These are phyloP conservation scores for Ophion ventricosus DNA, from an alignment of 2,888 invertebrate genomes.

Conservation along the genomic window DNA sequence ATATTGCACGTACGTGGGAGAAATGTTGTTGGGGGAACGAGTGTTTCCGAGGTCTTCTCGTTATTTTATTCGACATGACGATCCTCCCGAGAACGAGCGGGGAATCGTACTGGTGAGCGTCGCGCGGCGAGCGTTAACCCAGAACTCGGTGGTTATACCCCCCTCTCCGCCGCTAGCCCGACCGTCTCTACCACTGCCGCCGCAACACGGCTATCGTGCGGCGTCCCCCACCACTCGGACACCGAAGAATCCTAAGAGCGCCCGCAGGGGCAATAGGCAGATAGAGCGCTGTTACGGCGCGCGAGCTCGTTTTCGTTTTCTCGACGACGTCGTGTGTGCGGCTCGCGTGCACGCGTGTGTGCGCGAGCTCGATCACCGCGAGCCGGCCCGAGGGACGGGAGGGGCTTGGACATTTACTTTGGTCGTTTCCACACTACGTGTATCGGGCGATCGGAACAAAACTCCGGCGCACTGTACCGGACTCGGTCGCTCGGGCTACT, in stretches of 20 bases:
- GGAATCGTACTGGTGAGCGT: constrained; percentile 72
- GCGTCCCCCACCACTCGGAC: constrained; percentile 25
- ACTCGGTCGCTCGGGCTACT: constrained; percentile 52
- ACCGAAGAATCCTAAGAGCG: constrained; percentile 33
- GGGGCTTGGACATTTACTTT: constrained; percentile 26
- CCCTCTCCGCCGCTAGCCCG: constrained; percentile 12
- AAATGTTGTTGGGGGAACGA: constrained; percentile 14
- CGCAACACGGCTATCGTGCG: neutral
- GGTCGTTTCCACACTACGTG: constrained; percentile 36
- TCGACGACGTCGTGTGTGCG: constrained; percentile 4
- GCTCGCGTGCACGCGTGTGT: neutral
- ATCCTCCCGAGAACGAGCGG: constrained; percentile 66
- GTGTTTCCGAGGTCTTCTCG: constrained; percentile 37
- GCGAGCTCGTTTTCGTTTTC: constrained; percentile 49
- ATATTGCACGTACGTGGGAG: constrained; percentile 7
- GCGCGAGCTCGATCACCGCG: neutral
- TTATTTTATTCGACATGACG: constrained; percentile 70
- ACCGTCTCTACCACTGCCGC: neutral
- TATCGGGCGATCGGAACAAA: constrained; percentile 39
- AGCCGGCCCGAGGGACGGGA: neutral
- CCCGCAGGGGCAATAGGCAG: constrained; percentile 21
- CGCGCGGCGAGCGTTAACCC: constrained; percentile 65
- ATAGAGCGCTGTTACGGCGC: neutral
- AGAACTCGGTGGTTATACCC: constrained; percentile 47
- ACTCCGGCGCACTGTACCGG: constrained; percentile 33